Conservation (phyloP, 2,797 vertebrate species). For the Cossypha caffra region DNA sequence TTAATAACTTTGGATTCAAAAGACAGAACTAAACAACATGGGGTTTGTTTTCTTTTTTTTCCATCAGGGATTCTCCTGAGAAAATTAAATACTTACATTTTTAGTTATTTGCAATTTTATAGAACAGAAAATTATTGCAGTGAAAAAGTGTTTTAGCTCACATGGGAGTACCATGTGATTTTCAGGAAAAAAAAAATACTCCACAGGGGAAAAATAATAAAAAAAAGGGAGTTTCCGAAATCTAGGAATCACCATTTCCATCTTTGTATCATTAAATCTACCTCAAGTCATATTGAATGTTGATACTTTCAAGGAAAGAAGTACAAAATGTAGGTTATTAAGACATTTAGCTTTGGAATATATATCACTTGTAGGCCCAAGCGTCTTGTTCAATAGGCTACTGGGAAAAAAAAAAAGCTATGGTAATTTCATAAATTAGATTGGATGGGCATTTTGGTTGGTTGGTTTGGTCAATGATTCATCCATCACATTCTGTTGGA, state of each 20-base stretch:
- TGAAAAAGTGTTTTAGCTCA: background rate
- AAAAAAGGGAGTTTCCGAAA: background rate
- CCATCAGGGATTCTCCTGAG: background rate
- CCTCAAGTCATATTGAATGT: background rate
- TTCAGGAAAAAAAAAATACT: background rate
- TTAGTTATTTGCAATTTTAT: background rate
- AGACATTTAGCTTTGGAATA: background rate
- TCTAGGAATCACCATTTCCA: accelerated
- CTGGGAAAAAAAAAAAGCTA: background rate
- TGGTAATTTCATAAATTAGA: background rate
- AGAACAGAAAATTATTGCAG: background rate
- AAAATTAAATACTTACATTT: background rate
- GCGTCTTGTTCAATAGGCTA: background rate
- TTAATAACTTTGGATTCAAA: background rate
- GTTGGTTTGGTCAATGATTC: background rate
- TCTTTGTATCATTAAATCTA: background rate
- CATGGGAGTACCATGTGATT: background rate
- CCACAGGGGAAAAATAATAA: background rate
- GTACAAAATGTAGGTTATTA: background rate
- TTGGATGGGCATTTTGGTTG: background rate
- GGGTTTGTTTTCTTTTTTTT: background rate
- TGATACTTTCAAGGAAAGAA: background rate
- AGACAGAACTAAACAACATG: background rate
- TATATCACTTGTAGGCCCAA: background rate
- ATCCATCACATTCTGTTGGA: background rate